Base-by-base conservation (phyloP, 2,113 vertebrate genomes). In the Origma solitaria region DNA sequence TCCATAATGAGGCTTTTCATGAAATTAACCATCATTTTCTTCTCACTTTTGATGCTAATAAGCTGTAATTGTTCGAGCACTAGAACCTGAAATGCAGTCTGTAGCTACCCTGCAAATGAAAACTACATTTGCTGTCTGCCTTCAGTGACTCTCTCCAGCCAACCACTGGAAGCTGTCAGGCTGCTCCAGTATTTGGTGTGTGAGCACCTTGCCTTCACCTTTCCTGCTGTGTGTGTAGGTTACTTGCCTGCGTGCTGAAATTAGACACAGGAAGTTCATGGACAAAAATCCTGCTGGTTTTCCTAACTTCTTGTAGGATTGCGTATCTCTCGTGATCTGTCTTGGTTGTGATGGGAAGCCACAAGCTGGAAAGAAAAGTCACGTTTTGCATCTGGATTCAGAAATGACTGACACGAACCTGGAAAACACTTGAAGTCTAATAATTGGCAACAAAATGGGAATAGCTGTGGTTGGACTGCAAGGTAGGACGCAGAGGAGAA, bases 291-390 rank as follows among this genome's bases (percentile, higher is more conserved):
- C 50, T 44, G 10, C 27, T 10, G 13, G 2, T 75, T 82, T 85
- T 58, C 42, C 47, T 47, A 35, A 71, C 28, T 66, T 56, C 70
- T 71, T 16, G 16, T 35, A 75, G 12, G 40, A 61, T 53, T 79
- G 38, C 0, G 0, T 44, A 37, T 42, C 9, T 68, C 44, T 47
- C 23, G 9, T 14, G 18, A 2, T 69, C 20, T 51, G 38, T 82
- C 10, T n/a, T 65, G 15, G n/a, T 27, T 70, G 20, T 17, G 18
- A 38, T 31, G 44, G 44, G 38, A 83, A 80, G 22, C 8, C 40
- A 60, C 44, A 95, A 58, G 40, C 25, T 60, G 44, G 33, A 78
- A 76, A 86, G 40, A 30, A 86, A 72, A 73, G 8, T 57, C 6
- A 1, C 11, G 12, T 15, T 76, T 83, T 54, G 9, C 22, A 54